Evolutionary conservation across 2,797 vertebrate genomes (phyloP).

Genomic region (Alauda arvensis): DNA sequence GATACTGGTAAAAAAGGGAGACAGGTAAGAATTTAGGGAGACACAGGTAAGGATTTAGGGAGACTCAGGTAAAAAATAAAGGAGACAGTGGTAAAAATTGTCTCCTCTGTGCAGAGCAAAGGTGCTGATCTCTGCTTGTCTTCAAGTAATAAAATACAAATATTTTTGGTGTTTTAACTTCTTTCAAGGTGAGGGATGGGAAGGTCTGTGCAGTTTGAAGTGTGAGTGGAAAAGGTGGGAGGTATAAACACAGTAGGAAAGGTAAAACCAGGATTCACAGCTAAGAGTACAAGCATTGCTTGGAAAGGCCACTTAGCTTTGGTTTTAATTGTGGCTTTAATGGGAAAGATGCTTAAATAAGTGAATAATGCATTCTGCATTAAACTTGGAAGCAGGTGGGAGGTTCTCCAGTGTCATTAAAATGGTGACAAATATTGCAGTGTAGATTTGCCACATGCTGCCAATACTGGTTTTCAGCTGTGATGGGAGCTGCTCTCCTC

Average conservation of each 20-base stretch:
- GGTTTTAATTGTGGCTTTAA: background rate
- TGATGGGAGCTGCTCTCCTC: background rate
- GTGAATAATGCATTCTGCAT: background rate
- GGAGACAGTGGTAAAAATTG: background rate
- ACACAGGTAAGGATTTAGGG: fast-evolving
- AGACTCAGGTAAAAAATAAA: background rate
- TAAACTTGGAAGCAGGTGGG: fast-evolving
- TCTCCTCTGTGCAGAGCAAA: background rate
- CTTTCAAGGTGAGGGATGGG: background rate
- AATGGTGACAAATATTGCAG: background rate
- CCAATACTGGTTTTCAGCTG: background rate
- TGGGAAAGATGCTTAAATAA: background rate
- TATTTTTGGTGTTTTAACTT: background rate
- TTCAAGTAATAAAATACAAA: background rate
- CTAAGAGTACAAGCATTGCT: background rate
- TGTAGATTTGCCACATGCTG: background rate
- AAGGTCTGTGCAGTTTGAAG: background rate
- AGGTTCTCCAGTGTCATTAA: background rate
- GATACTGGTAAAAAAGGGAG: background rate
- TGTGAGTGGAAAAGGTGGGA: fast-evolving
- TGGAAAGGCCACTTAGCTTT: background rate
- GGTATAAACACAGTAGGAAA: fast-evolving
- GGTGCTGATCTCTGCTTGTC: background rate
- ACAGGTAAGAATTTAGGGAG: background rate
- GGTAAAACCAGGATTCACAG: background rate